phyloP scores from a whole-genome alignment of 2,113 vertebrate species.

The Epinephelus moara region DNA sequence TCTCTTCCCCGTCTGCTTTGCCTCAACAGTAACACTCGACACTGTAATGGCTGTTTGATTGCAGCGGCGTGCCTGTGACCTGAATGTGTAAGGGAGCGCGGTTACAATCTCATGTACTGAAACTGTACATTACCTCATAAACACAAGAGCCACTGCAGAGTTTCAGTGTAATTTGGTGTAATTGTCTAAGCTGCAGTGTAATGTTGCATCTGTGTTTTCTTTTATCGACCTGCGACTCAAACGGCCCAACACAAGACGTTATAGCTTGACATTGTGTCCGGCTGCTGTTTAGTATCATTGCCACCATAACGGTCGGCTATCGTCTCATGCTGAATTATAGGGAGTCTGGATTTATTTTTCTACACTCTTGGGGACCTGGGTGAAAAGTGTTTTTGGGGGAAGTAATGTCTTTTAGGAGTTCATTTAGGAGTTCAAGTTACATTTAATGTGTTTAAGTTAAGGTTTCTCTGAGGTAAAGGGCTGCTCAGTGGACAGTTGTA shows the following conservation, averaged over 20 bases:
- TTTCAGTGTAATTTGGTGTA: conserved; percentile 66
- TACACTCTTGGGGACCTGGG: conserved; percentile 5
- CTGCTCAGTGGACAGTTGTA: not conserved
- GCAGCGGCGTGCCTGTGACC: conserved; percentile 48
- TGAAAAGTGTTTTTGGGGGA: conserved; percentile 24
- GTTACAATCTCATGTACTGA: conserved; percentile 38
- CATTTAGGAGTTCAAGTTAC: conserved; percentile 35
- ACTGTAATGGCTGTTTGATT: conserved; percentile 71
- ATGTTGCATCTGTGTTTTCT: conserved; percentile 68
- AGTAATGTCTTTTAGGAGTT: conserved; percentile 19
- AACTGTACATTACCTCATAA: conserved; percentile 71
- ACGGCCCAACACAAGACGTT: conserved; percentile 14
- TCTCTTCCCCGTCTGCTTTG: conserved; percentile 43
- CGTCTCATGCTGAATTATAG: conserved; percentile 33
- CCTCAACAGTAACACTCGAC: conserved; percentile 45
- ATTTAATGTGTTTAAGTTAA: conserved; percentile 29
- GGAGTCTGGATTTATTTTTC: conserved; percentile 32
- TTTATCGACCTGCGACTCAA: conserved; percentile 53
- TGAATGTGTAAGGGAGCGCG: conserved; percentile 13
- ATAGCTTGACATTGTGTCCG: conserved; percentile 16
- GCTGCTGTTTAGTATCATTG: conserved; percentile 63
- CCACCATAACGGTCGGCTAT: not conserved
- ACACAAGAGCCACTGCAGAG: conserved; percentile 52
- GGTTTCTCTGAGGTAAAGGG: conserved; percentile 6
- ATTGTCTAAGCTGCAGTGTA: conserved; percentile 64